Evolutionary conservation across 1,140 invertebrate genomes (phyloP).

Genomic region (Achroia grisella): DNA sequence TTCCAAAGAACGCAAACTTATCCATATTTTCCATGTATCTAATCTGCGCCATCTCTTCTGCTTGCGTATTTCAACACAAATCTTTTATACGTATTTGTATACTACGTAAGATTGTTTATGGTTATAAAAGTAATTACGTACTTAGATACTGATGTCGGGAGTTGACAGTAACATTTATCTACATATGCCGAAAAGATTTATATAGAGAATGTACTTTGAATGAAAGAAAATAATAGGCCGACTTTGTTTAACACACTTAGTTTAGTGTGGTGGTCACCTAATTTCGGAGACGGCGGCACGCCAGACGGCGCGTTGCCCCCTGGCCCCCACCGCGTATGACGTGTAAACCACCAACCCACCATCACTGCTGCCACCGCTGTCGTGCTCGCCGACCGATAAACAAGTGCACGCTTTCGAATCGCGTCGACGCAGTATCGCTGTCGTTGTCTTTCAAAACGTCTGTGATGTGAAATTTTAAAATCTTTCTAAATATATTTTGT

Average conservation of each 20-base stretch:
- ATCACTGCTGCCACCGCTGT: slow-evolving; percentile 14
- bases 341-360: slow-evolving; percentile 18
- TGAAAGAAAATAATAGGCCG: neutral
- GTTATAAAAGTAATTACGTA: no score
- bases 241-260: slow-evolving; percentile 6
- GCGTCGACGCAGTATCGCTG: slow-evolving; percentile 21
- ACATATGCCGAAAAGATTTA: no score
- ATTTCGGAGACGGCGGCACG: slow-evolving; percentile 18
- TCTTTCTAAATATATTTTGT: no score
- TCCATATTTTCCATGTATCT: no score
- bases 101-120: no score
- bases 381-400: slow-evolving; percentile 21
- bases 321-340: slow-evolving; percentile 33
- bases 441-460: slow-evolving; percentile 8
- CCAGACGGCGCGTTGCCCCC: slow-evolving; percentile 34
- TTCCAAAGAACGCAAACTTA: no score
- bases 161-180: no score
- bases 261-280: slow-evolving; percentile 28
- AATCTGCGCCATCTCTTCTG: no score
- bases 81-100: no score
- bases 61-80: no score
- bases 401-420: slow-evolving; percentile 33
- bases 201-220: no score
- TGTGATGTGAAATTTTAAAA: neutral
- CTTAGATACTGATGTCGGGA: no score